Percentiles rank a stretch among this genome's conserved stretches.
phyloP scores from a whole-genome alignment of 2,797 vertebrate genomes.

The Bradypodion ventrale region DNA sequence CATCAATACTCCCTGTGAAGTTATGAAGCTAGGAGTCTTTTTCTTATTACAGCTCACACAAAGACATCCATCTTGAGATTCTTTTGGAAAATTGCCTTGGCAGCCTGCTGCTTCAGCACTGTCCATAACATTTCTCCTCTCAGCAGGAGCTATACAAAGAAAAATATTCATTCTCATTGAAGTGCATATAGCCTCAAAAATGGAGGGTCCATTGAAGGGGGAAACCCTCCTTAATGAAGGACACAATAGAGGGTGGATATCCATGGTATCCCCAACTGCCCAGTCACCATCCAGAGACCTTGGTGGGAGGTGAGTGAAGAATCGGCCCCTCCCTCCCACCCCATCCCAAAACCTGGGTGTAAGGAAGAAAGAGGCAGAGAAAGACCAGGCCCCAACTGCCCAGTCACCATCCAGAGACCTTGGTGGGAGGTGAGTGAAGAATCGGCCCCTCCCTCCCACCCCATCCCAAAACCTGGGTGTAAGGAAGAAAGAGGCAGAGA shows the following conservation, averaged over 20 bases:
- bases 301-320: too few species aligned
- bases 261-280: too few species aligned
- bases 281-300: too few species aligned
- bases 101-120: constrained; percentile 34
- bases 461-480: too few species aligned
- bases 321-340: too few species aligned
- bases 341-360: too few species aligned
- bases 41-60: constrained; percentile 39
- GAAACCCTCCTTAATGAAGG: neutral
- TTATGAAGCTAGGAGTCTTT: constrained; percentile 51
- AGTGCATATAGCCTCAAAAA: constrained; percentile 2
- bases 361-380: too few species aligned
- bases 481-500: too few species aligned
- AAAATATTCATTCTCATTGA: neutral
- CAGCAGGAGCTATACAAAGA: neutral
- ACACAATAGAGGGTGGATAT: neutral
- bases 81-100: constrained; percentile 40
- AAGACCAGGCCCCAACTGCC: too few species aligned
- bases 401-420: too few species aligned
- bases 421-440: too few species aligned
- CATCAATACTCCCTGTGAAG: constrained; percentile 34
- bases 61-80: constrained; percentile 48
- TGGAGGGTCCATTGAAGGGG: neutral
- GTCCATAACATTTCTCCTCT: neutral
- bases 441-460: too few species aligned